Evolutionary conservation across 2,888 invertebrate species (phyloP).

Genomic region (Junonia oenone): DNA sequence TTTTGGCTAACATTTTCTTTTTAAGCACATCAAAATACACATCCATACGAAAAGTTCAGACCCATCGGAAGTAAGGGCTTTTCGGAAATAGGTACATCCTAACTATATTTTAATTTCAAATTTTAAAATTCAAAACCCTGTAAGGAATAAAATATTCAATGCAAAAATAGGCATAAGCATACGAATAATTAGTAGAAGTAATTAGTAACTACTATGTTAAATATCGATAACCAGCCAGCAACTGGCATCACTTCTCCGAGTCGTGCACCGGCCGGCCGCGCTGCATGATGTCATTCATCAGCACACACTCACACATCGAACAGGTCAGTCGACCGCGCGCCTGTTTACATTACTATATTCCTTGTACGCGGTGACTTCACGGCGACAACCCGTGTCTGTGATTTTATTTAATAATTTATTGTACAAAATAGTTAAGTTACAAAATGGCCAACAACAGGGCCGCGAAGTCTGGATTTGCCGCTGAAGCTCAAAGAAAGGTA

Average conservation of each 20-base stretch:
- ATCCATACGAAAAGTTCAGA: no score
- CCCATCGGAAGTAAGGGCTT: no score
- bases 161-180: no score
- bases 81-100: no score
- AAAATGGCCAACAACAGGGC: conserved; percentile 90
- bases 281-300: conserved; percentile 74
- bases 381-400: conserved; percentile 62
- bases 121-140: no score
- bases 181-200: no score
- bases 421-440: conserved; percentile 49
- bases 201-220: neutral
- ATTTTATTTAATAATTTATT: conserved; percentile 58
- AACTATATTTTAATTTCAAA: no score
- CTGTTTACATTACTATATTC: conserved; percentile 62
- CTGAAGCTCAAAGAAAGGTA: conserved; percentile 97
- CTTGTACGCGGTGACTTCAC: conserved; percentile 62
- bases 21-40: no score
- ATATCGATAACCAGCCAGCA: neutral
- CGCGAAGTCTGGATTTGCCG: conserved; percentile 95
- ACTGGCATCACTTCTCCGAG: conserved; percentile 23
- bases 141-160: no score
- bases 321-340: conserved; percentile 50
- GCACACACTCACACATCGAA: conserved; percentile 68
- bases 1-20: no score
- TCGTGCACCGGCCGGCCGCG: conserved; percentile 45